Conservation (phyloP, 2,888 invertebrate species). For the Antheraea yamamai region DNA sequence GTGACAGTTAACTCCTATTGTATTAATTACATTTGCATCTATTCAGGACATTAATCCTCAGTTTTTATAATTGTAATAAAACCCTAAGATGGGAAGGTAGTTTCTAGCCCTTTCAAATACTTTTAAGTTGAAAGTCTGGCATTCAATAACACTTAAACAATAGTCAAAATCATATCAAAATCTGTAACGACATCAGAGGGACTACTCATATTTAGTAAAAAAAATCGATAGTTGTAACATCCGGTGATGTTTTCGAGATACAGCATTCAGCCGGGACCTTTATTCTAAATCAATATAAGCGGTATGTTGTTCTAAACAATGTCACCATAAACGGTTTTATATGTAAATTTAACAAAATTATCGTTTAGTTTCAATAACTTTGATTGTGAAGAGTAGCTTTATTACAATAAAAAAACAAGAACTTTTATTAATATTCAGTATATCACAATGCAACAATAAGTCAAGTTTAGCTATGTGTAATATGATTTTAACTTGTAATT, state of each 20-base stretch:
- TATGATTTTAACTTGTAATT: neutral
- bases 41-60: neutral
- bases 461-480: neutral
- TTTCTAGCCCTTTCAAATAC: neutral
- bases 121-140: neutral
- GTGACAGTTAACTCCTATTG: neutral
- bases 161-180: too few species aligned
- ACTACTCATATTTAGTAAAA: too few species aligned
- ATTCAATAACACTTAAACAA: neutral
- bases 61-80: neutral
- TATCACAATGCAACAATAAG: neutral
- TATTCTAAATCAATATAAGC: too few species aligned
- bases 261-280: too few species aligned
- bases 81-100: neutral
- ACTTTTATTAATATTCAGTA: neutral
- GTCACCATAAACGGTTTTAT: too few species aligned
- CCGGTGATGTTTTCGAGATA: too few species aligned
- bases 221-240: too few species aligned
- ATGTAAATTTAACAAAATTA: neutral
- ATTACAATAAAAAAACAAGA: neutral
- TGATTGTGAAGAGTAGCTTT: neutral
- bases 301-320: too few species aligned
- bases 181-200: too few species aligned
- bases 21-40: neutral
- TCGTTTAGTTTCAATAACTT: neutral